These are phyloP conservation scores for Arrhopalites spinosus DNA, from an alignment of 2,888 invertebrate species.

Conservation along the genomic window DNA sequence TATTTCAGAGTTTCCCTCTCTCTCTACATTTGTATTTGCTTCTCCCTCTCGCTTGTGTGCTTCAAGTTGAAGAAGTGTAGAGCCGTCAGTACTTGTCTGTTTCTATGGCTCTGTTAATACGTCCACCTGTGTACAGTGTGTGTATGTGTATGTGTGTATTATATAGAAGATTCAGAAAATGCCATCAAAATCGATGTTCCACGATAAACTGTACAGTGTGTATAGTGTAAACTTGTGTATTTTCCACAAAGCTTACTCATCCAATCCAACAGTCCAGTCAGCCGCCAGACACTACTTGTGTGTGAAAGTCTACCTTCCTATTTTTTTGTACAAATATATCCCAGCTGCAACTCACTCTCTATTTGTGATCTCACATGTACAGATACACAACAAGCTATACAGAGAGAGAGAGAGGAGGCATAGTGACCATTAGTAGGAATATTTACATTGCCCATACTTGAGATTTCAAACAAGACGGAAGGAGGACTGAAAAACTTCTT, in stretches of 20 bases:
- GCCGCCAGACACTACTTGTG: neutral
- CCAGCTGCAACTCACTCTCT: neutral
- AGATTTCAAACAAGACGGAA: slow-evolving; percentile 2
- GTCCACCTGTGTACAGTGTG: slow-evolving; percentile 14
- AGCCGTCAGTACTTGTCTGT: slow-evolving; percentile 1
- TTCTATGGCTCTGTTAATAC: slow-evolving; percentile 21
- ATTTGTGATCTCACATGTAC: neutral
- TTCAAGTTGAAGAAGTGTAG: neutral
- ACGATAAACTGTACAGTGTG: neutral
- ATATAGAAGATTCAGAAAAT: neutral
- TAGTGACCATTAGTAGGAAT: neutral
- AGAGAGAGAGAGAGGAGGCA: too few species aligned
- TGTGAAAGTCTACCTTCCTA: neutral
- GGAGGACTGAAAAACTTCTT: neutral
- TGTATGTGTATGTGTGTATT: neutral
- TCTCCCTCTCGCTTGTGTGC: neutral
- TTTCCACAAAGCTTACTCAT: slow-evolving; percentile 21
- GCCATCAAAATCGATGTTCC: slow-evolving; percentile 1
- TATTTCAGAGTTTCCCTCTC: neutral
- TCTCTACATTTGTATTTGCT: neutral
- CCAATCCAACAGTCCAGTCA: neutral
- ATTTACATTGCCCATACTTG: slow-evolving; percentile 4
- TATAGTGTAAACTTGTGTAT: neutral
- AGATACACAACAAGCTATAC: too few species aligned
- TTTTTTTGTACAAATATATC: slow-evolving; percentile 1